phyloP scores from a whole-genome alignment of 2,797 vertebrate species.

The Hafferia zeledoni region DNA sequence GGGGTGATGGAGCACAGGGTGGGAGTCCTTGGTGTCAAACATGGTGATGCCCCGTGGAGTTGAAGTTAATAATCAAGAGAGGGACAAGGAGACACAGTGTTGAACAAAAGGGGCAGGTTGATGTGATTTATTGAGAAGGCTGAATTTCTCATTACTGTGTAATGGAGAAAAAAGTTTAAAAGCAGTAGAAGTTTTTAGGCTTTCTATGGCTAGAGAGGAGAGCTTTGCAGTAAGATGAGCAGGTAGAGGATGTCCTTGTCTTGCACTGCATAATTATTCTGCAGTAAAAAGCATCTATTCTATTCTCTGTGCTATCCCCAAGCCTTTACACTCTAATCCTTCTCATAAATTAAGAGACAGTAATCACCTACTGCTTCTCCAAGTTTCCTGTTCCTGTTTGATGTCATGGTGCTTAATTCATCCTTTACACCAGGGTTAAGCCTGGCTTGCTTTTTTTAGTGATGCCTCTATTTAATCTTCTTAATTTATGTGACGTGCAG shows the following conservation, averaged over 20 bases:
- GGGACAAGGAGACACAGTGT: neutral
- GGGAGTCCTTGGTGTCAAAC: neutral
- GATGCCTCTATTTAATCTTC: neutral
- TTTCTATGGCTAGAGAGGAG: neutral
- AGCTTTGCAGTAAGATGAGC: neutral
- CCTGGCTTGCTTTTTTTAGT: neutral
- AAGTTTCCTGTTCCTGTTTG: conserved; percentile 26
- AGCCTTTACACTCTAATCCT: neutral
- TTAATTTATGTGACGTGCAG: conserved; percentile 1
- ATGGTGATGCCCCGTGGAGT: neutral
- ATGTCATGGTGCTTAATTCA: conserved; percentile 8
- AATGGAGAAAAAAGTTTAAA: neutral
- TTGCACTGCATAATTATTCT: neutral
- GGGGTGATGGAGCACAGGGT: neutral
- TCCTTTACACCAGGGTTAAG: conserved; percentile 7
- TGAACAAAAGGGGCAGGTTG: neutral
- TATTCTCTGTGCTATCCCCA: neutral
- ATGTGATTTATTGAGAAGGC: neutral
- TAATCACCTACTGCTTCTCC: neutral
- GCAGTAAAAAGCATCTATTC: neutral
- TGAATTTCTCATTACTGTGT: neutral
- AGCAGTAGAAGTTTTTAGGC: neutral
- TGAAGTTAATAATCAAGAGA: neutral
- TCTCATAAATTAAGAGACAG: conserved; percentile 31
- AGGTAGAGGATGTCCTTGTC: neutral